Percentiles rank a stretch among this genome's conserved stretches.
These are phyloP conservation scores for Dichetophora obliterata DNA, from an alignment of 2,888 invertebrate species.

Conservation along the genomic window DNA sequence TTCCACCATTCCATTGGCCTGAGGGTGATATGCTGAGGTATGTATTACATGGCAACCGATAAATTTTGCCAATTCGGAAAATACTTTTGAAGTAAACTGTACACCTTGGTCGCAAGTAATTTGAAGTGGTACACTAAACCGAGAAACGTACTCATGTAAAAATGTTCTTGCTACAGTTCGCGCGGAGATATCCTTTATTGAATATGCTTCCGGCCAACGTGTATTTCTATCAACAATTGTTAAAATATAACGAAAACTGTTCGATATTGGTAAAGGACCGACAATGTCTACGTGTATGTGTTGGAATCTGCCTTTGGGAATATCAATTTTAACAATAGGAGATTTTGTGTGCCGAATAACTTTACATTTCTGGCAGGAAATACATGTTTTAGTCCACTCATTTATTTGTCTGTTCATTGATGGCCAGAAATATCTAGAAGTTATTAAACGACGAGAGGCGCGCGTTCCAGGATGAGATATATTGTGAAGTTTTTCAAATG, in stretches of 20 bases:
- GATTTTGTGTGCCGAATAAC: not conserved
- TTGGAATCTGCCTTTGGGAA: not conserved
- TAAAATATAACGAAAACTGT: too few relatives aligned
- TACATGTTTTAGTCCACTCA: not conserved
- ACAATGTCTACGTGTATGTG: not conserved
- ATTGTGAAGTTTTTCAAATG: not conserved
- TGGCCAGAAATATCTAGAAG: not conserved
- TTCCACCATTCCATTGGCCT: not conserved
- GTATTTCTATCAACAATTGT: too few relatives aligned
- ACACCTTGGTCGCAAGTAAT: too few relatives aligned
- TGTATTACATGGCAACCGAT: not conserved
- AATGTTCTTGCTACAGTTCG: not conserved
- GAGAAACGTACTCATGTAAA: not conserved
- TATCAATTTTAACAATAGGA: not conserved
- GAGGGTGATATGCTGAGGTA: too few relatives aligned
- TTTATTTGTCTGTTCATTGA: not conserved
- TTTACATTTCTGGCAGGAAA: not conserved
- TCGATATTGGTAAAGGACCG: not conserved
- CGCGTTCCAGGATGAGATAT: not conserved
- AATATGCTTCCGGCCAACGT: not conserved
- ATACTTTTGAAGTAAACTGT: not conserved
- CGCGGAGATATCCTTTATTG: not conserved
- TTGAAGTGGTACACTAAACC: too few relatives aligned
- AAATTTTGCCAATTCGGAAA: not conserved
- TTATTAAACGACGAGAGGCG: not conserved